Evolutionary conservation across 1,140 invertebrate species (phyloP).

Genomic region (Sycobia sp.): DNA sequence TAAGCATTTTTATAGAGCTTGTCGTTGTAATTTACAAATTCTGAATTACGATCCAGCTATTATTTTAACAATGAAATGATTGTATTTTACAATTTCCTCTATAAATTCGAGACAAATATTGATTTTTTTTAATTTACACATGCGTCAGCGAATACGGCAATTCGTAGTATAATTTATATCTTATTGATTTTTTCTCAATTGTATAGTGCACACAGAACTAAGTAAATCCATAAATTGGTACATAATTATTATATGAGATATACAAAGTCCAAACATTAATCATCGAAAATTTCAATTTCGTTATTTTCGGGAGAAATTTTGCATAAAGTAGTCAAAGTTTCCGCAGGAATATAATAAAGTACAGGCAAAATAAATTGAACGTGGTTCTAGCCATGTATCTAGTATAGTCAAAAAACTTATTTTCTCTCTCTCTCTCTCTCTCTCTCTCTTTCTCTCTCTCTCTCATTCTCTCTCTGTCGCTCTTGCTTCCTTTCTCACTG

Average conservation of each 20-base stretch:
- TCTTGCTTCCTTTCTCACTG: no score
- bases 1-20: no score
- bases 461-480: no score
- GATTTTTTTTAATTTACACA: neutral
- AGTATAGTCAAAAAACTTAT: neutral
- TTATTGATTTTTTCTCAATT: constrained; percentile 10
- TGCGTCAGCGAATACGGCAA: neutral
- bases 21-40: no score
- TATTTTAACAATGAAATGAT: constrained; percentile 21
- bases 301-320: constrained; percentile 1
- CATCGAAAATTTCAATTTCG: constrained; percentile 16
- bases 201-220: neutral
- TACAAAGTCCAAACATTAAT: no score
- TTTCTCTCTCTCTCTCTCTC: neutral
- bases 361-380: neutral
- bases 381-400: neutral
- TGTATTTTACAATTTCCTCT: constrained; percentile 1
- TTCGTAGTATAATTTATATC: constrained; percentile 19
- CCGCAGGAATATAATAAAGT: neutral
- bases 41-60: no score
- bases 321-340: neutral
- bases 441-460: no score
- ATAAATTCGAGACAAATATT: constrained; percentile 1
- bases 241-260: constrained; percentile 23
- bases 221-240: constrained; percentile 12